Evolutionary conservation across 2,888 invertebrate genomes (phyloP), one percentile per base, ranked within the genome.

Genomic region (Brachynemurus nebulosus): DNA sequence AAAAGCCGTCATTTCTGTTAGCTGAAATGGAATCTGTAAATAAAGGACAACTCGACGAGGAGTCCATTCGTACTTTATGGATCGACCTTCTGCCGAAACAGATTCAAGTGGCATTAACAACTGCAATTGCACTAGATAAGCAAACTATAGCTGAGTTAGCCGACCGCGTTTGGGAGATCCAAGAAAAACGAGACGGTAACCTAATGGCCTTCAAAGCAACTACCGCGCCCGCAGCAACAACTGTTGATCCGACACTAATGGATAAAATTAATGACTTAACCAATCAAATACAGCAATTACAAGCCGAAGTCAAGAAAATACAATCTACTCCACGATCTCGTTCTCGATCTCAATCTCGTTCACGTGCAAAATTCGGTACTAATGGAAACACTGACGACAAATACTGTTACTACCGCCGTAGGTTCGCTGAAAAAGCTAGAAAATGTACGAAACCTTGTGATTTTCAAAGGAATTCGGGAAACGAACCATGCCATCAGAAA

Each of bases 401-500:
- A 37, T 18, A 9, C 3, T 45, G 45, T 23, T 45, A 23, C 17
- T 45, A 45, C 23, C 45, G 43, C 18, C 35, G 33, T 9, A 30
- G 11, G 9, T 45, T 34, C 42, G 45, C 12, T 14, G 21, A 42
- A 11, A 33, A 17, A 9, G 45, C 45, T 12, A 42, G 41, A 9
- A 45, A 45, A 23, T 45, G 45, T 20, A 21, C 12, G 7, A 20
- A 11, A 11, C 42, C 42, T 27, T 41, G 41, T 23, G 30, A 27
- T 18, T 34, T 8, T 4, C 17, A 44, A 8, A 17, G 33, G 18
- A 21, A 45, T 19, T 35, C 20, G 47, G 43, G 25, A 45, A 50
- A 44, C 48, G 40, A 42, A 14, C 17, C 12, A 14, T 23, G 40
- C 37, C 44, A 20, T 30, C 34, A 34, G 40, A 47, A 12, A 23